A percentile compares a stretch with the other conserved stretches of the same genome.
These are phyloP conservation scores for Jacana jacana DNA, from an alignment of 2,113 vertebrate genomes.

Conservation along the genomic window DNA sequence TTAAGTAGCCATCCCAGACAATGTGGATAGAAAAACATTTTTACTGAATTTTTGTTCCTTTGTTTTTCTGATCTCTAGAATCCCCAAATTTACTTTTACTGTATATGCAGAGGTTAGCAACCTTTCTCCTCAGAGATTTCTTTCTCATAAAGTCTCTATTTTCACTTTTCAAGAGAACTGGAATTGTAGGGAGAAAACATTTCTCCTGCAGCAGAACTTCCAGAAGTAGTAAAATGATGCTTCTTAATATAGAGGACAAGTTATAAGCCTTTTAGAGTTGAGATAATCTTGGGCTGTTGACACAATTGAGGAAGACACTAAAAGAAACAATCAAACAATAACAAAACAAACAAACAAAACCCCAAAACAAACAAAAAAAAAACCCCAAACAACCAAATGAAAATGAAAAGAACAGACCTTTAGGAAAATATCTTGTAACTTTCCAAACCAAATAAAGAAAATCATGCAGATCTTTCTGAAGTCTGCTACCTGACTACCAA, in stretches of 20 bases:
- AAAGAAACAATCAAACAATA: background rate
- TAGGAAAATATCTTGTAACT: background rate
- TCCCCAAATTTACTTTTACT: background rate
- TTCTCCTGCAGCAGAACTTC: background rate
- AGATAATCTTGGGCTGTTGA: background rate
- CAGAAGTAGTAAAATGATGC: background rate
- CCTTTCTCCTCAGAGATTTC: background rate
- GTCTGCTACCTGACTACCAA: background rate
- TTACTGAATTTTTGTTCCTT: background rate
- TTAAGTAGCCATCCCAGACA: background rate
- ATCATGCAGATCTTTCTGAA: background rate
- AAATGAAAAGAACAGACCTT: too few species aligned
- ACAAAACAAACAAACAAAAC: fast-evolving
- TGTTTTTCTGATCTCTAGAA: background rate
- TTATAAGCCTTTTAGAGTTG: background rate
- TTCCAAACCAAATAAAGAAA: background rate
- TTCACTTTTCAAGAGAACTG: constrained; percentile 32
- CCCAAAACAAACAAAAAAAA: too few species aligned
- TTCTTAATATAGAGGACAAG: background rate
- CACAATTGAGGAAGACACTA: background rate
- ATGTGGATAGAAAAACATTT: background rate
- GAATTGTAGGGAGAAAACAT: background rate
- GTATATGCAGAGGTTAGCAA: background rate
- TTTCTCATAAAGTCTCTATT: background rate
- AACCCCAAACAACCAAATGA: too few species aligned